These are phyloP conservation scores for Somateria mollissima DNA, from an alignment of 2,797 vertebrate species.

Conservation along the genomic window DNA sequence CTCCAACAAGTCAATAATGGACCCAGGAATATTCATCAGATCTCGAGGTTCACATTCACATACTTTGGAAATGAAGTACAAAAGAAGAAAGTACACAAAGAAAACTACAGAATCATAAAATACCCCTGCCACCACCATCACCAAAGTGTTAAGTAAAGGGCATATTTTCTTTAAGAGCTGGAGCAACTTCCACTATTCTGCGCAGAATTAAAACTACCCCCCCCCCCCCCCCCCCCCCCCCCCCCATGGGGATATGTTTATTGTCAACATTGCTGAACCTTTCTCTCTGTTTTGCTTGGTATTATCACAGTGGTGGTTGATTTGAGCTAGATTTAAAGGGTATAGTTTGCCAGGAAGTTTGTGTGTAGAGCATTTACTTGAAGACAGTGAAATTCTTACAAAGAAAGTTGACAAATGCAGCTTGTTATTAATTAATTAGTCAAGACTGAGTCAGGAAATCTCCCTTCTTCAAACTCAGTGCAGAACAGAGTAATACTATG, in stretches of 20 bases:
- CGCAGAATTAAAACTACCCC: not conserved
- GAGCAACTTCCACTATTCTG: not conserved
- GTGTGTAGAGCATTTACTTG: not conserved
- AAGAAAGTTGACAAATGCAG: not conserved
- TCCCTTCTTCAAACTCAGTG: not conserved
- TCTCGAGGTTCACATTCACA: not conserved
- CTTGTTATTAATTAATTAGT: not conserved
- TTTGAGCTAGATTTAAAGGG: not conserved
- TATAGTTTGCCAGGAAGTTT: not conserved
- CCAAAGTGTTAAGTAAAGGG: not conserved
- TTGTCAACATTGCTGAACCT: not conserved
- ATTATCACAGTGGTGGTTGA: not conserved
- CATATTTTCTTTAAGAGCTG: not conserved
- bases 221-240: no score
- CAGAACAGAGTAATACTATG: not conserved
- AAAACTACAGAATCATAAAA: conserved; percentile 7
- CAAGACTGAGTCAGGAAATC: not conserved
- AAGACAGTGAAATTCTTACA: not conserved
- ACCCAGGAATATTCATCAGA: not conserved
- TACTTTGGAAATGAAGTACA: not conserved
- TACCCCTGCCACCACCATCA: not conserved
- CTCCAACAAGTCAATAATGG: not conserved
- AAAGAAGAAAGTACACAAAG: not conserved
- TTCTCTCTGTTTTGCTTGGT: not conserved
- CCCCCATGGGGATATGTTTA: not conserved